A percentile compares a stretch with the other conserved stretches of the same genome.
phyloP scores from a whole-genome alignment of 2,797 vertebrate species.

The Discoglossus pictus region DNA sequence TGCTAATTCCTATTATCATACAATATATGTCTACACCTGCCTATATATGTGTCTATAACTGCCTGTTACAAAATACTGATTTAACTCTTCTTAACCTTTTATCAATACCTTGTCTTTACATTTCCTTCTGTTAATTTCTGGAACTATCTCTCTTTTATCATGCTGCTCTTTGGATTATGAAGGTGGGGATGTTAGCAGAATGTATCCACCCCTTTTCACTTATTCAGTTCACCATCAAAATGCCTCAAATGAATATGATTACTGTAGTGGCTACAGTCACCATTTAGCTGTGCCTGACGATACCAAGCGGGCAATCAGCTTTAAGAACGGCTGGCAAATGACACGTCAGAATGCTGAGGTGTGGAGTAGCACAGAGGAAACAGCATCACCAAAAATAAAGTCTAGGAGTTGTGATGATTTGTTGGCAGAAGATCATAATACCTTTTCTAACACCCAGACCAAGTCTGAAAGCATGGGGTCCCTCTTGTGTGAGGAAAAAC shows the following conservation, averaged over 20 bases:
- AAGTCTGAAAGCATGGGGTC: slow-evolving; percentile 93
- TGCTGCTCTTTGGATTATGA: slow-evolving; percentile 88
- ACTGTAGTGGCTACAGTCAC: slow-evolving; percentile 65
- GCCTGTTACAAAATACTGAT: too few species aligned
- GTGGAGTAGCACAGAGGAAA: slow-evolving; percentile 88
- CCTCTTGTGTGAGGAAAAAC: slow-evolving; percentile 79
- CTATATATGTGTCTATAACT: neutral
- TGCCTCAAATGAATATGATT: slow-evolving; percentile 74
- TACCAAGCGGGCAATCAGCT: slow-evolving; percentile 79
- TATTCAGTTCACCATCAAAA: slow-evolving; percentile 77
- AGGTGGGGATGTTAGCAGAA: slow-evolving; percentile 93
- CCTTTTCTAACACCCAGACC: slow-evolving; percentile 65
- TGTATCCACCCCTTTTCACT: slow-evolving; percentile 84
- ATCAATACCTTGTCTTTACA: slow-evolving; percentile 11
- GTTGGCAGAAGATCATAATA: slow-evolving; percentile 74
- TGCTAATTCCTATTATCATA: too few species aligned
- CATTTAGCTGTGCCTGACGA: slow-evolving; percentile 76
- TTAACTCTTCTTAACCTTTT: neutral
- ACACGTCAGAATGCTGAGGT: slow-evolving; percentile 80
- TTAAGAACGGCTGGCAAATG: slow-evolving; percentile 86
- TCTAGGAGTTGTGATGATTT: slow-evolving; percentile 95
- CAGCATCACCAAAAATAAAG: slow-evolving; percentile 80
- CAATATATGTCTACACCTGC: too few species aligned
- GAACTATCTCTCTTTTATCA: slow-evolving; percentile 83
- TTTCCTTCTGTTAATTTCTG: slow-evolving; percentile 76